Conservation (phyloP, 2,797 vertebrate species). For the Phylloscopus collybita region DNA sequence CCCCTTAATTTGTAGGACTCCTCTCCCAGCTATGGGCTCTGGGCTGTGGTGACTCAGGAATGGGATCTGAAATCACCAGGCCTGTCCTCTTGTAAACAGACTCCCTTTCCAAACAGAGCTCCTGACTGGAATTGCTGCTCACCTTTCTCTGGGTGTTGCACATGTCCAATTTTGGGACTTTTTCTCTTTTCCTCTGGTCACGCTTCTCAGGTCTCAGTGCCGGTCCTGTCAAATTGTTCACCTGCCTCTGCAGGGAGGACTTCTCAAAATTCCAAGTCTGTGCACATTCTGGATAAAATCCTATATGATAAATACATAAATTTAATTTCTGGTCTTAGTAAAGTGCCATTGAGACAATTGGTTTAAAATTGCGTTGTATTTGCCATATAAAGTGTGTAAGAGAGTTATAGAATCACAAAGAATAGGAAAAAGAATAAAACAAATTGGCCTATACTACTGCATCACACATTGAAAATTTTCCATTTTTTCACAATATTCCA, state of each 20-base stretch:
- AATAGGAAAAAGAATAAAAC: background rate
- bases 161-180: background rate
- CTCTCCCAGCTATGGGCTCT: background rate
- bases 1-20: background rate
- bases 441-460: background rate
- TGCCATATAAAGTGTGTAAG: background rate
- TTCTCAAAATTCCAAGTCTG: background rate
- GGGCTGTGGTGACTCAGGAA: background rate
- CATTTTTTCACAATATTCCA: background rate
- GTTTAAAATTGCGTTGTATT: background rate
- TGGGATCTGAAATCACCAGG: background rate
- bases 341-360: background rate
- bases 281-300: background rate
- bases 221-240: background rate
- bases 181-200: background rate
- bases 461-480: background rate
- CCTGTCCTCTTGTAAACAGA: background rate
- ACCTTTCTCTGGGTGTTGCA: background rate
- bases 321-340: background rate
- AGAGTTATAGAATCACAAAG: background rate
- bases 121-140: background rate
- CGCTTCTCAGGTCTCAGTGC: fast-evolving
- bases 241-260: background rate
- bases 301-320: background rate
- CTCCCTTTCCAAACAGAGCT: background rate